Evolutionary conservation across 1,140 invertebrate species (phyloP).

Genomic region (Plectrocnemia conspersa): DNA sequence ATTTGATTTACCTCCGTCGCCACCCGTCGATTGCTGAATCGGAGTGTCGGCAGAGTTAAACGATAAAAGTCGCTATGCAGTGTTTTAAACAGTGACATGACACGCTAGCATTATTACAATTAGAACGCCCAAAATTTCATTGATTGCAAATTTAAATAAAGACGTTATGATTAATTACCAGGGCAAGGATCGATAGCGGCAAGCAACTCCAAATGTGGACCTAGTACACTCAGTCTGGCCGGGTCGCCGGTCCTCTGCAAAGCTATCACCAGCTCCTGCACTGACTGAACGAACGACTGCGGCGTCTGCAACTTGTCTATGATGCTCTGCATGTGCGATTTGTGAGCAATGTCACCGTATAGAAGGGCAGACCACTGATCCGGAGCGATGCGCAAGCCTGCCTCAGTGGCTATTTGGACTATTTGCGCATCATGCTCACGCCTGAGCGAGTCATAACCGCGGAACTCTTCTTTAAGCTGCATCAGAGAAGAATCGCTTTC

Average conservation of each 20-base stretch:
- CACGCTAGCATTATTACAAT: too few relatives aligned
- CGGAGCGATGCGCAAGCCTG: slow-evolving; percentile 91
- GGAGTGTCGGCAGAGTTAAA: too few relatives aligned
- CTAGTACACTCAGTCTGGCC: slow-evolving; percentile 70
- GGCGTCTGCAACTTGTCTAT: slow-evolving; percentile 92
- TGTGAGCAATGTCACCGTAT: slow-evolving; percentile 92
- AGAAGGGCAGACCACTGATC: slow-evolving; percentile 97
- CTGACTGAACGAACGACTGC: slow-evolving; percentile 82
- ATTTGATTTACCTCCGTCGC: too few relatives aligned
- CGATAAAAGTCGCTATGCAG: too few relatives aligned
- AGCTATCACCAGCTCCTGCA: slow-evolving; percentile 88
- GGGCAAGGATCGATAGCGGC: slow-evolving; percentile 80
- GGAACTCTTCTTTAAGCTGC: slow-evolving; percentile 97
- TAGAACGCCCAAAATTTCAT: too few relatives aligned
- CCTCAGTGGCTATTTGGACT: slow-evolving; percentile 95
- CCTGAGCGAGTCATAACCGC: slow-evolving; percentile 87
- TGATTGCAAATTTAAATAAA: slow-evolving; percentile 9
- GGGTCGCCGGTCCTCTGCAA: slow-evolving; percentile 88
- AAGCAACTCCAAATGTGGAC: slow-evolving; percentile 77
- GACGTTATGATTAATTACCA: slow-evolving; percentile 47
- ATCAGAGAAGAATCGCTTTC: slow-evolving; percentile 97
- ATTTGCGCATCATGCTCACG: slow-evolving; percentile 98
- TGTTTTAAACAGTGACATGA: too few relatives aligned
- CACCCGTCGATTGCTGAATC: too few relatives aligned
- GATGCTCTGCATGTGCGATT: slow-evolving; percentile 98